These are phyloP conservation scores for Pampusana beccarii DNA, from an alignment of 2,113 vertebrate species.

Conservation along the genomic window DNA sequence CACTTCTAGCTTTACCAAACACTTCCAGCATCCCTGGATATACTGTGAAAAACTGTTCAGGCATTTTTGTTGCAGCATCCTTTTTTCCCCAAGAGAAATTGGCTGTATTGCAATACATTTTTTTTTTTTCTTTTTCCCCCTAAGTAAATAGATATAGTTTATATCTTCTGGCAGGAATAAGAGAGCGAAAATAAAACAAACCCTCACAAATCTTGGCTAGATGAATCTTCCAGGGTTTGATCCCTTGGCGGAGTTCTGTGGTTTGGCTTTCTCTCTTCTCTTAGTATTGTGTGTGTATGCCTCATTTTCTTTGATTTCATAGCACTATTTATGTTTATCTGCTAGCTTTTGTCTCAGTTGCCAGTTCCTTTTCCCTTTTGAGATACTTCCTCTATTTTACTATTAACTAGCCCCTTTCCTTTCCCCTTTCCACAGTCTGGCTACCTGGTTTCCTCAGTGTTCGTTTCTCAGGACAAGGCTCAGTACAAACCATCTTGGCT, in stretches of 20 bases:
- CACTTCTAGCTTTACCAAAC: not conserved
- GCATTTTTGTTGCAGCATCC: not conserved
- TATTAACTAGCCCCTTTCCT: not conserved
- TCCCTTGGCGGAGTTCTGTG: not conserved
- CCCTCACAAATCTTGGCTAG: not conserved
- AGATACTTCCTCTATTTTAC: not conserved
- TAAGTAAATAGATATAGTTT: constrained; percentile 31
- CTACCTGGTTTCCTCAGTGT: not conserved
- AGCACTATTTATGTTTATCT: not conserved
- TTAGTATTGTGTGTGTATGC: not conserved
- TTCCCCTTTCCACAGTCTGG: not conserved
- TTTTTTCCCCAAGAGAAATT: not conserved
- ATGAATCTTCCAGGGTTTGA: constrained; percentile 4
- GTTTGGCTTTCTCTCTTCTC: constrained; percentile 22
- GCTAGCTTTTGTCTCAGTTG: not conserved
- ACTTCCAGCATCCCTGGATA: not conserved
- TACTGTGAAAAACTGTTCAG: not conserved
- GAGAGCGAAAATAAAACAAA: constrained; percentile 33
- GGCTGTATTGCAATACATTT: not conserved
- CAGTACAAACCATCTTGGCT: not conserved
- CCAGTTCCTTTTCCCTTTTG: constrained; percentile 15
- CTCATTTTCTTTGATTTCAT: constrained; percentile 13
- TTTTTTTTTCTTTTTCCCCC: not conserved
- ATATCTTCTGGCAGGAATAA: constrained; percentile 16
- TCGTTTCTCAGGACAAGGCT: not conserved